These are phyloP conservation scores for Lymantria monacha DNA, from an alignment of 2,888 invertebrate genomes.

Conservation along the genomic window DNA sequence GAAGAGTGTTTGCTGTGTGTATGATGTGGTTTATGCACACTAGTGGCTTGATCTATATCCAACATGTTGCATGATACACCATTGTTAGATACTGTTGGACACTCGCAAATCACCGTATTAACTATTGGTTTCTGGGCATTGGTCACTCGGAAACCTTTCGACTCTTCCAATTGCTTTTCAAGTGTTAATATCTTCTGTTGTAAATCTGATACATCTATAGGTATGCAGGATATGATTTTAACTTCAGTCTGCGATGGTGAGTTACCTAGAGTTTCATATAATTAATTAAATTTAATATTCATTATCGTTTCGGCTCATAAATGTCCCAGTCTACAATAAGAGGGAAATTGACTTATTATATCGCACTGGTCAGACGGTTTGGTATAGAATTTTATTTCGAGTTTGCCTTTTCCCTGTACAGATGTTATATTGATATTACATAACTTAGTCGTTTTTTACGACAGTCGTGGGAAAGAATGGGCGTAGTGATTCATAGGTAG, in stretches of 20 bases:
- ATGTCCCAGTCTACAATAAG: too few species aligned
- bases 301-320: too few species aligned
- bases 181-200: conserved; percentile 61
- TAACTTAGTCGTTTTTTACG: too few species aligned
- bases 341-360: too few species aligned
- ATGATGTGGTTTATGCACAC: neutral
- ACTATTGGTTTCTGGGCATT: neutral
- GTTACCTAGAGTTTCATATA: conserved; percentile 52
- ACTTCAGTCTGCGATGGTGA: conserved; percentile 72
- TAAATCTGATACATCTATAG: conserved; percentile 71
- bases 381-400: too few species aligned
- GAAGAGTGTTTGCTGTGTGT: neutral
- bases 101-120: neutral
- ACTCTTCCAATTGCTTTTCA: conserved; percentile 52
- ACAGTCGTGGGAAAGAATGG: too few species aligned
- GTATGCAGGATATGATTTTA: conserved; percentile 75
- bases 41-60: conserved; percentile 7
- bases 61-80: conserved; percentile 12
- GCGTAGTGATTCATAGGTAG: too few species aligned
- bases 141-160: neutral
- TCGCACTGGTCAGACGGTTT: too few species aligned
- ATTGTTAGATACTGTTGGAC: neutral
- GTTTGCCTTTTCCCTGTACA: too few species aligned
- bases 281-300: neutral
- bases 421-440: too few species aligned